A percentile compares a stretch with the other conserved stretches of the same genome.
phyloP scores from a whole-genome alignment of 2,797 vertebrate genomes.

The Schizothorax lantsangensis region DNA sequence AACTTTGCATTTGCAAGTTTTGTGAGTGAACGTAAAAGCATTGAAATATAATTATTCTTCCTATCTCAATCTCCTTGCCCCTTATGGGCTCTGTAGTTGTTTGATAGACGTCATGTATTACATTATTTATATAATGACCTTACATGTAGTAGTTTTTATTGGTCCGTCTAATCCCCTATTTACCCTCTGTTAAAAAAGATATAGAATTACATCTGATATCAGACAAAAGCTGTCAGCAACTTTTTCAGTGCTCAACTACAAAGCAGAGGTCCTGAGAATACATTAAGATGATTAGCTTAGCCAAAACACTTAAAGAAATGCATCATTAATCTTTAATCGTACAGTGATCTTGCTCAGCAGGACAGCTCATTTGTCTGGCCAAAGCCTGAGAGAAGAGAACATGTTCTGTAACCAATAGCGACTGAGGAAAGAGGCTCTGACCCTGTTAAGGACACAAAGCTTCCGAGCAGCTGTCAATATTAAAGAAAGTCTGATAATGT shows the following conservation, averaged over 20 bases:
- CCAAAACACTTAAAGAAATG: conserved; percentile 78
- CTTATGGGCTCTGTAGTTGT: background rate
- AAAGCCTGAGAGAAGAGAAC: conserved; percentile 49
- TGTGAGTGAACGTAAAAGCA: background rate
- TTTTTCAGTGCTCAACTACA: conserved; percentile 30
- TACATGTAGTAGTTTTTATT: background rate
- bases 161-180: background rate
- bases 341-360: conserved; percentile 72
- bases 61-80: background rate
- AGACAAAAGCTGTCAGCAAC: background rate
- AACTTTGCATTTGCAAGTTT: background rate
- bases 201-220: conserved; percentile 25
- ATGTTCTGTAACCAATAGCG: conserved; percentile 43
- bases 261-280: conserved; percentile 53
- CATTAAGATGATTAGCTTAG: conserved; percentile 78
- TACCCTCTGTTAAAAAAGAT: background rate
- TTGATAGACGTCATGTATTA: background rate
- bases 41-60: background rate
- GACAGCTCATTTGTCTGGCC: conserved; percentile 65
- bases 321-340: conserved; percentile 83
- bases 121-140: background rate
- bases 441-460: conserved; percentile 41
- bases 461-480: background rate
- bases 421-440: conserved; percentile 41
- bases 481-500: background rate